Evolutionary conservation across 2,797 vertebrate genomes (phyloP).

Genomic region (Sebastes taczanowskii): DNA sequence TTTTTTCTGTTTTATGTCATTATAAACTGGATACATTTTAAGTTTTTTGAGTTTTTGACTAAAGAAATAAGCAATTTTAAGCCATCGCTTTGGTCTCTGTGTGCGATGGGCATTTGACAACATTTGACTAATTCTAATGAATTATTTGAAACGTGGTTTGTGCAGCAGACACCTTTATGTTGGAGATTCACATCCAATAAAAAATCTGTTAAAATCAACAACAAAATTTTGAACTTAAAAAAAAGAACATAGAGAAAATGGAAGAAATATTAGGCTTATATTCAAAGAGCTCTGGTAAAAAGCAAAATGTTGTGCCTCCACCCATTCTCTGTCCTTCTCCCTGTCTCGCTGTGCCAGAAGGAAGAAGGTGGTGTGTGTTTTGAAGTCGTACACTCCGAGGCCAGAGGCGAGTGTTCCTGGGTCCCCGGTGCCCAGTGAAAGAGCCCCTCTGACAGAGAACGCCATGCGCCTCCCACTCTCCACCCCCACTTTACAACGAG

Average conservation of each 20-base stretch:
- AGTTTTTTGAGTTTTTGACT: background rate
- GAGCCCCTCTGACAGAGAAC: conserved; percentile 73
- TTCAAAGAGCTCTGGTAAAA: background rate
- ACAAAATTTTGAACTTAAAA: background rate
- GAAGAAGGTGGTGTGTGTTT: conserved; percentile 86
- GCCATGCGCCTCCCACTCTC: conserved; percentile 74
- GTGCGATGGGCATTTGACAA: background rate
- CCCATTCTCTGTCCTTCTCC: background rate
- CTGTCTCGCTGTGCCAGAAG: conserved; percentile 61
- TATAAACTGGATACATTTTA: background rate
- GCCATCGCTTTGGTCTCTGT: background rate
- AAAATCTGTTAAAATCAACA: background rate
- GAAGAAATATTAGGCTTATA: background rate
- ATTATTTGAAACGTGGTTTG: background rate
- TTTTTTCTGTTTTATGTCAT: background rate
- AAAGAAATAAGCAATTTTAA: background rate
- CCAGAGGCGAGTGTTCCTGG: conserved; percentile 69
- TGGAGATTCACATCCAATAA: background rate
- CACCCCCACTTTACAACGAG: conserved; percentile 78
- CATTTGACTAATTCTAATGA: background rate
- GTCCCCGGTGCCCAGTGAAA: conserved; percentile 76
- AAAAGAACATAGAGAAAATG: background rate
- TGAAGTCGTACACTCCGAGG: conserved; percentile 80
- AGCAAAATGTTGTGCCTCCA: background rate
- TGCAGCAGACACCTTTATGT: background rate